Base-by-base conservation (phyloP, 1,140 invertebrate genomes). In the Oryctes rhinoceros region DNA sequence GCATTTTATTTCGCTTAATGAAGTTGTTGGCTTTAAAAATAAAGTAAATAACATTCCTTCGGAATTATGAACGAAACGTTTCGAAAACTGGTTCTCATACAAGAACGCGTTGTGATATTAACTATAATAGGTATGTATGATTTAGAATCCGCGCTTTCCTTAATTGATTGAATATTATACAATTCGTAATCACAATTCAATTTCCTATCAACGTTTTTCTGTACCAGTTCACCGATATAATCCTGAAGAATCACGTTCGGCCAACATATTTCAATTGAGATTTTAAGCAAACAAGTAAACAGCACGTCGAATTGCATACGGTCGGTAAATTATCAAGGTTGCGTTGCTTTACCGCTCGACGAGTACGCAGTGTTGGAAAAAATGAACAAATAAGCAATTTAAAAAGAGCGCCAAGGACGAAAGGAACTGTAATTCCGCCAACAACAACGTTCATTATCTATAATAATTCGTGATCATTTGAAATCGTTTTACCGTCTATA, bases 281-380 rank as follows among this genome's bases (percentile, higher is more conserved):
- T 59, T 59, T 59, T 18, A 59, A 59, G 7, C 18, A 59, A 59
- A 44, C 39, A 44, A 10, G 39, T 44, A 44, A 44, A 44, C 18
- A 7, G n/a, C 6, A n/a, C 53, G 53, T 59, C 15, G 53, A 59
- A 59, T 18, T 59, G 18, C 18, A 18, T 59, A 59, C 53, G 53
- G 2, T 18, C 53, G 13, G n/a, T n/a, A 59, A 59, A 59, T 59
- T 59, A 59, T 59, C 53, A 59, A 59, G 53, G 53, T 59, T 59
- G 53, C 18, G 3, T 13, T 53, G 49, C 18, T 59, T n/a, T 59
- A 59, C 53, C 11, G 53, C 53, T 59, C 15, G 53, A 18, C n/a
- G 53, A 18, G n/a, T 59, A 59, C 53, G 53, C 6, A 1, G 15
- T 18, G 5, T 15, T n/a, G 15, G 7, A 59, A 59, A 59, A 59